Evolutionary conservation across 2,113 vertebrate genomes (phyloP).

Genomic region (Emydura subglobosa): DNA sequence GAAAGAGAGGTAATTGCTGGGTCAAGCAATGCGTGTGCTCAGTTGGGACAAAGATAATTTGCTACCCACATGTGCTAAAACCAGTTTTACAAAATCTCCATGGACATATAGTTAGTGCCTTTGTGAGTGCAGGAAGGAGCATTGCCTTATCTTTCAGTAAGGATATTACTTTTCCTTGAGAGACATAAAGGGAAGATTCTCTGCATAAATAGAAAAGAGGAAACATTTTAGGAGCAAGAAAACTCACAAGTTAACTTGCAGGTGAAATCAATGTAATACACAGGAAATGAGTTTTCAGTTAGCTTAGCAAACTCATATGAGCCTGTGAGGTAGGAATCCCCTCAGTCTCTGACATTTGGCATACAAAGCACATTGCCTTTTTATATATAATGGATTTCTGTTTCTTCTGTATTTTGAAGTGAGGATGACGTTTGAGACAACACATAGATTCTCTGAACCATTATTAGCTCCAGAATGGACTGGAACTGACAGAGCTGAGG

Average conservation of each 20-base stretch:
- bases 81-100: fast-evolving
- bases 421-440: background rate
- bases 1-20: background rate
- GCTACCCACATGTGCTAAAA: background rate
- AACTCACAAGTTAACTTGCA: background rate
- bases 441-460: background rate
- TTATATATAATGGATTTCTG: slow-evolving; percentile 31
- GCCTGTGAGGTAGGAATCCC: background rate
- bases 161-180: background rate
- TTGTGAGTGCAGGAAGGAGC: background rate
- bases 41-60: background rate
- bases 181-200: background rate
- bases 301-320: background rate
- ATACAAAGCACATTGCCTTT: slow-evolving; percentile 10
- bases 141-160: background rate
- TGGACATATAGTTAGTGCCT: background rate
- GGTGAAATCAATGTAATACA: slow-evolving; percentile 53
- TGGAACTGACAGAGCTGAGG: slow-evolving; percentile 29
- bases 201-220: slow-evolving; percentile 5
- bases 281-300: slow-evolving; percentile 59
- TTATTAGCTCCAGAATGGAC: background rate
- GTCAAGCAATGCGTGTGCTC: background rate
- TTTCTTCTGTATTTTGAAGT: slow-evolving; percentile 39
- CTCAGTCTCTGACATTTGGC: slow-evolving; percentile 5
- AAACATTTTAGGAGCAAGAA: slow-evolving; percentile 34